phyloP scores from a whole-genome alignment of 1,140 invertebrate genomes.

The Calephelis nemesis region DNA sequence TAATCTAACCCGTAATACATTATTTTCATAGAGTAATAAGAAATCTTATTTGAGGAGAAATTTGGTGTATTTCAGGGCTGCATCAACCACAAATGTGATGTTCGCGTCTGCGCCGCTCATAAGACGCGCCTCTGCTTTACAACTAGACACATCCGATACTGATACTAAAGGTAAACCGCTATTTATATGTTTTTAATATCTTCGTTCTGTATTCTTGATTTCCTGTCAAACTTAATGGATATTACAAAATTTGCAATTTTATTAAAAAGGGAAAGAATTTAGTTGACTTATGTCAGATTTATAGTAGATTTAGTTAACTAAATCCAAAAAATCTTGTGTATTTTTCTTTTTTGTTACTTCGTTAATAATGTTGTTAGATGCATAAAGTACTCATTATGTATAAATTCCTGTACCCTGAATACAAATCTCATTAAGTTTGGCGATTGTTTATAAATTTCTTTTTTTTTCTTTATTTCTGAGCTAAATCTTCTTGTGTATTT shows the following conservation, averaged over 20 bases:
- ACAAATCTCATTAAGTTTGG: not conserved
- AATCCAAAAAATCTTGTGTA: too few relatives aligned
- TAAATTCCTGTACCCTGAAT: too few relatives aligned
- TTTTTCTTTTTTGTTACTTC: too few relatives aligned
- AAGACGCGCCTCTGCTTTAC: slow-evolving; percentile 89
- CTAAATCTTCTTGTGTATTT: not conserved
- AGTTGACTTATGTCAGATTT: too few relatives aligned
- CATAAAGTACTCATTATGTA: too few relatives aligned
- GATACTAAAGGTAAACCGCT: slow-evolving; percentile 85
- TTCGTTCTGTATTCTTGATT: not conserved
- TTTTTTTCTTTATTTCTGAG: not conserved
- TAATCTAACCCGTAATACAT: not conserved
- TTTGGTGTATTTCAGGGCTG: slow-evolving; percentile 81
- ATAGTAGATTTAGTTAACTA: too few relatives aligned
- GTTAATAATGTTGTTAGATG: too few relatives aligned
- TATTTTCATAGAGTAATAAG: not conserved
- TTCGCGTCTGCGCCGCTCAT: slow-evolving; percentile 87
- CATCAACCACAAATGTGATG: slow-evolving; percentile 92
- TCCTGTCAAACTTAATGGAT: too few relatives aligned
- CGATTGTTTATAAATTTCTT: not conserved
- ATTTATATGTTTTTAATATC: not conserved
- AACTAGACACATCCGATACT: slow-evolving; percentile 84
- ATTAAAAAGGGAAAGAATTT: too few relatives aligned
- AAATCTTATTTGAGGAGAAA: not conserved
- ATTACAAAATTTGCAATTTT: too few relatives aligned